Evolutionary conservation across 2,888 invertebrate species (phyloP), one percentile per base, ranked within the genome.

Genomic region (Diachrysia chrysitis): DNA sequence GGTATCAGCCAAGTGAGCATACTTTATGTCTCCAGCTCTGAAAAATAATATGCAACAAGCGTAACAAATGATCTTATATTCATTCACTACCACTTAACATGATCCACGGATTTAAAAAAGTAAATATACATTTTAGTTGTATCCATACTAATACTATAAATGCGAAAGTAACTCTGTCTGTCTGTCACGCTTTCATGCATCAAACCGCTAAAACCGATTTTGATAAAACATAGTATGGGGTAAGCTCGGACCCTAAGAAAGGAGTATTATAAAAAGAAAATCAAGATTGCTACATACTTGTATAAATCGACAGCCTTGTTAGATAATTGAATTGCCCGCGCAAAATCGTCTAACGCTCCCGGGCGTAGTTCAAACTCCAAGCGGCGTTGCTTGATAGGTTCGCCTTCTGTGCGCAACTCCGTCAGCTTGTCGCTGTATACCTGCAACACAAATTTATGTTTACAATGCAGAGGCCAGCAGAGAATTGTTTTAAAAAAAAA

Each of bases 381-480:
- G 81, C 97, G 97, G 56, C 99, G 96, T 77, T 97, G 97, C 85
- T 98, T 98, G 66, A 99, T 98, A 0, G 99, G 99, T 88, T 99
- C 98, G 12, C 99, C 99, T 91, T 97, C 96, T 73, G 96, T 96
- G 95, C 97, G 96, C 79, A 97, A 89, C 67, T 96, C 96, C 0
- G 93, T 86, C 70, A 97, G 87, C 85, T 97, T 97, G 82, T 96
- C 96, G 71, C 96, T 96, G 88, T 97, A 97, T 53, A 96, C 95
- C 91, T 96, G 90, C 25, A 76, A 60, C 2, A 10, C 17, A 68
- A 51, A 29, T 21, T 35, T 42, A 42, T n/a, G n/a, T 42, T 7
- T 6, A 42, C 7, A n/a, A 6, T n/a, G n/a, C 5, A 42, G 1
- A 3, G 14, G 42, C 5, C n/a, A 16, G 3, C 37, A 37, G 2